Evolutionary conservation across 2,113 vertebrate species (phyloP), one percentile per base, ranked within the genome.

Genomic region (Limanda limanda): DNA sequence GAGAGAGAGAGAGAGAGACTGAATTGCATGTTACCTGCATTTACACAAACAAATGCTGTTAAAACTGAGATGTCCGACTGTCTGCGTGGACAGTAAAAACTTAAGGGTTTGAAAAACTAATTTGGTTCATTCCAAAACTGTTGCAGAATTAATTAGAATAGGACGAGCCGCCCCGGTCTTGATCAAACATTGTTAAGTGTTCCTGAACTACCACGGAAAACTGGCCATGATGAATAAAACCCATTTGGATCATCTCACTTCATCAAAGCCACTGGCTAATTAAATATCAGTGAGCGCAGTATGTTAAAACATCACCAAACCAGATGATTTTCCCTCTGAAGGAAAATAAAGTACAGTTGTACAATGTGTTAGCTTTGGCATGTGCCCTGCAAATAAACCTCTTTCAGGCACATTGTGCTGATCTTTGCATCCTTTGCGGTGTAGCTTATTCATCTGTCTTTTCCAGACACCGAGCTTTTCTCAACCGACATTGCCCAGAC

Each of bases 381-480:
- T 27, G 68, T 35, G 58, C 55, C 69, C 70, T 59, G n/a, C n/a
- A 42, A 25, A 74, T 65, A 31, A 74, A 69, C 74, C 18, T 18
- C 31, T 31, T 1, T 31, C 31, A 7, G 31, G 31, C 31, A 31
- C 31, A 31, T 31, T 31, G 31, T 31, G 6, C 31, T 31, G 31
- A 31, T 51, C 48, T 51, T 51, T 51, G 48, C 48, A 51, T 63
- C 21, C 68, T 35, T 13, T 3, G 25, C 24, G 7, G 8, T 9
- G 1, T 2, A 42, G 2, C 51, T 54, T 21, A 3, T 54, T 9
- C 20, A 54, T 21, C n/a, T 3, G 51, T 54, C 3, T 57, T 24
- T 25, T 25, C 12, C 3, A 57, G 23, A 57, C 10, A 15, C 21
- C 5, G 55, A 25, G 14, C 15, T 10, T 57, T 61, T 13, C 15